phyloP scores from a whole-genome alignment of 2,113 vertebrate species.

The Rhinopithecus roxellana region DNA sequence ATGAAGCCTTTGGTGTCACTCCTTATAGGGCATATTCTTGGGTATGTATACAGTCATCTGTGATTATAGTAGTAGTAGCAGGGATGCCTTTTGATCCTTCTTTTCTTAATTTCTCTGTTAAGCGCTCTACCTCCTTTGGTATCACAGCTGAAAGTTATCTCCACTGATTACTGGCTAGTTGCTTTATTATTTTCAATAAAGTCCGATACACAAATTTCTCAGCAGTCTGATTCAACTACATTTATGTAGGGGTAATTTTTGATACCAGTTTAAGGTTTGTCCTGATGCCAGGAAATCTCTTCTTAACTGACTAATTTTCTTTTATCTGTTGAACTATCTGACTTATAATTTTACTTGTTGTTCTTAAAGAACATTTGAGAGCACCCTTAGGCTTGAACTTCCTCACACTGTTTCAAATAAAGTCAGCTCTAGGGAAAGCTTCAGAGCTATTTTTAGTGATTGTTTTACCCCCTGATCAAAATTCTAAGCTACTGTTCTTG shows the following conservation, averaged over 20 bases:
- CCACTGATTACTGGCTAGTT: not conserved
- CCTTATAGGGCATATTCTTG: not conserved
- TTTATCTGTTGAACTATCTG: not conserved
- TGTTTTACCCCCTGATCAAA: not conserved
- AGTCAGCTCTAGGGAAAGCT: not conserved
- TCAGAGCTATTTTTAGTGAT: not conserved
- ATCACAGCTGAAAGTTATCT: not conserved
- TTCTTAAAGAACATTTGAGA: not conserved
- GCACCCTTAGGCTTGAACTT: not conserved
- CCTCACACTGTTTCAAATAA: not conserved
- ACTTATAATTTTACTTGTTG: not conserved
- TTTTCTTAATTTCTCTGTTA: not conserved
- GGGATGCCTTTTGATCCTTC: not conserved
- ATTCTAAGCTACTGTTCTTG: not conserved
- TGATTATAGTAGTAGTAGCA: not conserved
- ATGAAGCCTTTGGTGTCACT: not conserved
- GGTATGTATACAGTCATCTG: not conserved
- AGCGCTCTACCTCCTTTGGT: not conserved
- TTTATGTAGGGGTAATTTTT: not conserved
- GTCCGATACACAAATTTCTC: not conserved
- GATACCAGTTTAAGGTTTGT: not conserved
- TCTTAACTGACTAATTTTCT: not conserved
- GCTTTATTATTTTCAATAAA: not conserved
- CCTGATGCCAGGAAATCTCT: not conserved
- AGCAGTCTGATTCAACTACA: not conserved